These are phyloP conservation scores for Patiria miniata DNA, from an alignment of 35 echinoderm and acorn worm species.

Conservation along the genomic window DNA sequence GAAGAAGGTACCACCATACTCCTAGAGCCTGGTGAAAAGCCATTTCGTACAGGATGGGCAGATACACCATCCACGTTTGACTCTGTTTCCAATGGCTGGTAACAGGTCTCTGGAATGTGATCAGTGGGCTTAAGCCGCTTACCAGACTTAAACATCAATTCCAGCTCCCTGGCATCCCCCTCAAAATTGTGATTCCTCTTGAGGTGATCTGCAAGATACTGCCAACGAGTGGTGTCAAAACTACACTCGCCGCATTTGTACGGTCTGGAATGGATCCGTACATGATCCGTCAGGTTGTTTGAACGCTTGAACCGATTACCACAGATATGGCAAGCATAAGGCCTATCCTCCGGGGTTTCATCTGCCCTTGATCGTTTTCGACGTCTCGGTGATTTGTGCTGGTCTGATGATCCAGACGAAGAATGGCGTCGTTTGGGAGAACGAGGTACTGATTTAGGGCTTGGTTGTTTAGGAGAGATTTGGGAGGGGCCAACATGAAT, in stretches of 20 bases:
- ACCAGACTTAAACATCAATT: conserved; percentile 86
- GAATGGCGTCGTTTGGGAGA: conserved; percentile 10
- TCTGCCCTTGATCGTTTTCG: conserved; percentile 32
- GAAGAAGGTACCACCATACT: conserved; percentile 5
- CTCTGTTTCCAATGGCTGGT: conserved; percentile 52
- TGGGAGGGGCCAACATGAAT: conserved; percentile 6
- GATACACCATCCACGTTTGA: background rate
- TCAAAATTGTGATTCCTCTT: conserved; percentile 81
- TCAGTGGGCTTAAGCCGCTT: conserved; percentile 95
- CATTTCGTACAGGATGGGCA: conserved; percentile 13
- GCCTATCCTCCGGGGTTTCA: conserved; percentile 58
- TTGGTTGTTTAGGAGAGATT: background rate
- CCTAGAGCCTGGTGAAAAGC: conserved; percentile 21
- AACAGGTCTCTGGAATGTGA: conserved; percentile 70
- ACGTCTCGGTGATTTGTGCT: conserved; percentile 33
- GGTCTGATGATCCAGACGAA: background rate
- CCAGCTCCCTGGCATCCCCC: conserved; percentile 89
- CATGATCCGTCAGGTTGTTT: conserved; percentile 93
- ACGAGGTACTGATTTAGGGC: background rate
- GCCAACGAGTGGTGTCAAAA: conserved; percentile 92
- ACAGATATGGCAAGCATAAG: conserved; percentile 93
- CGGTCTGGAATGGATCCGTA: conserved; percentile 86
- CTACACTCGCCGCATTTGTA: conserved; percentile 93
- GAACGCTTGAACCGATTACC: conserved; percentile 94
- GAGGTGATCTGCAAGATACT: conserved; percentile 90